Evolutionary conservation across 2,797 vertebrate species (phyloP).

Genomic region (Labroides dimidiatus): DNA sequence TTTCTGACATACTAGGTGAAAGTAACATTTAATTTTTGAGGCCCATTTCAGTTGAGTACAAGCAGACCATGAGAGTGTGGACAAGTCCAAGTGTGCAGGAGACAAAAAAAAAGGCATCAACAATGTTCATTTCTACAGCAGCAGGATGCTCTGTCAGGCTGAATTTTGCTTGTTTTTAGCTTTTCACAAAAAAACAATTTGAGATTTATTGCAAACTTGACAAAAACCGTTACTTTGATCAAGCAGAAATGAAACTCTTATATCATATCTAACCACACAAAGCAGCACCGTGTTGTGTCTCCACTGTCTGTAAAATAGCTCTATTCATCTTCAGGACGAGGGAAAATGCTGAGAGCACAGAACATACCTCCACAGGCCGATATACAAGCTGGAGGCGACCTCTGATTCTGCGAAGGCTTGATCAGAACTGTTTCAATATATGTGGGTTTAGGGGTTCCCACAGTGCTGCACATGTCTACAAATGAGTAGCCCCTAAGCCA

Average conservation of each 20-base stretch:
- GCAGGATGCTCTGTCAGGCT: conserved; percentile 57
- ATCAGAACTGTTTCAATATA: conserved; percentile 44
- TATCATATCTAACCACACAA: conserved; percentile 63
- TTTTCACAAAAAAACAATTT: conserved; percentile 28
- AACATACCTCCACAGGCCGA: conserved; percentile 78
- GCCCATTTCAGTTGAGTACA: conserved; percentile 33
- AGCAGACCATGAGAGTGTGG: conserved; percentile 26
- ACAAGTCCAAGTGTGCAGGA: conserved; percentile 40
- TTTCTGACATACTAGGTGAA: conserved; percentile 59
- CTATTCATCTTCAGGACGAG: conserved; percentile 78
- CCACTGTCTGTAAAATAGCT: conserved; percentile 73
- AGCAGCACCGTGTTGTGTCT: conserved; percentile 74
- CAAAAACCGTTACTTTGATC: conserved; percentile 66
- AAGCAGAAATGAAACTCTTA: conserved; percentile 60
- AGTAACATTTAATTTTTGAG: conserved; percentile 21
- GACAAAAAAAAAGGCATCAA: conserved; percentile 33
- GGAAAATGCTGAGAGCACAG: conserved; percentile 81
- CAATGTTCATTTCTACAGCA: conserved; percentile 55
- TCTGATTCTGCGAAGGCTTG: conserved; percentile 49
- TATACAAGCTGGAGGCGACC: conserved; percentile 60
- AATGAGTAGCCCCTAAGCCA: conserved; percentile 75
- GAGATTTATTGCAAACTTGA: conserved; percentile 63
- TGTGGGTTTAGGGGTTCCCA: conserved; percentile 59
- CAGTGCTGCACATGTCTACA: conserved; percentile 68
- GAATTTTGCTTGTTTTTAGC: conserved; percentile 22